Percentiles rank a stretch among this genome's conserved stretches.
These are phyloP conservation scores for Electrona antarctica DNA, from an alignment of 2,113 vertebrate genomes.

Conservation along the genomic window DNA sequence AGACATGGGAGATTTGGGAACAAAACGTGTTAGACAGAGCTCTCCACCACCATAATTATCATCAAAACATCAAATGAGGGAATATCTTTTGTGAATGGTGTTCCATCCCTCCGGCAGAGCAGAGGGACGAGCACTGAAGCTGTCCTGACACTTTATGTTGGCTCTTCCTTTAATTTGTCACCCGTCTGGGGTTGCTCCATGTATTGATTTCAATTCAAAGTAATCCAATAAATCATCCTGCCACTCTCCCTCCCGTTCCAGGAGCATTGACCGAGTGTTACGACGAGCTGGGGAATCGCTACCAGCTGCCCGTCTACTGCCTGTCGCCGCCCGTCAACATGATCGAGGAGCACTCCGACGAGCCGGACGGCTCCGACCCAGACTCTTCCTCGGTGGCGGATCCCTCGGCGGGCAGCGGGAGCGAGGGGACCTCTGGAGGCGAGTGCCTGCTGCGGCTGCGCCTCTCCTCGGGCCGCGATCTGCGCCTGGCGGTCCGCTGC, in stretches of 20 bases:
- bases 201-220: too few species aligned
- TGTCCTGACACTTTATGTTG: too few species aligned
- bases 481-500: constrained; percentile 89
- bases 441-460: constrained; percentile 94
- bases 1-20: too few species aligned
- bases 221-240: not conserved
- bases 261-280: constrained; percentile 97
- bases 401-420: constrained; percentile 73
- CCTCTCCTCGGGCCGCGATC: constrained; percentile 94
- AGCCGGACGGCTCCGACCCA: constrained; percentile 80
- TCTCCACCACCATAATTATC: too few species aligned
- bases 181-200: too few species aligned
- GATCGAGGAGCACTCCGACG: constrained; percentile 95
- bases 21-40: too few species aligned
- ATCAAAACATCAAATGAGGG: too few species aligned
- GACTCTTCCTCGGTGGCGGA: constrained; percentile 64
- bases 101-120: too few species aligned
- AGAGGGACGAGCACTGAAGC: too few species aligned
- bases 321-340: constrained; percentile 96
- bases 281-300: constrained; percentile 96
- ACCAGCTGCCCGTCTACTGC: constrained; percentile 98
- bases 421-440: constrained; percentile 86
- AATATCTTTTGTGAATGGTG: too few species aligned
- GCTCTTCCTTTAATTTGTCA: too few species aligned
- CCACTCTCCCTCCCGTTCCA: constrained; percentile 49